Percentiles rank a stretch among this genome's conserved stretches.
Conservation (phyloP, 2,113 vertebrate genomes). For the Chaetodon auriga region DNA sequence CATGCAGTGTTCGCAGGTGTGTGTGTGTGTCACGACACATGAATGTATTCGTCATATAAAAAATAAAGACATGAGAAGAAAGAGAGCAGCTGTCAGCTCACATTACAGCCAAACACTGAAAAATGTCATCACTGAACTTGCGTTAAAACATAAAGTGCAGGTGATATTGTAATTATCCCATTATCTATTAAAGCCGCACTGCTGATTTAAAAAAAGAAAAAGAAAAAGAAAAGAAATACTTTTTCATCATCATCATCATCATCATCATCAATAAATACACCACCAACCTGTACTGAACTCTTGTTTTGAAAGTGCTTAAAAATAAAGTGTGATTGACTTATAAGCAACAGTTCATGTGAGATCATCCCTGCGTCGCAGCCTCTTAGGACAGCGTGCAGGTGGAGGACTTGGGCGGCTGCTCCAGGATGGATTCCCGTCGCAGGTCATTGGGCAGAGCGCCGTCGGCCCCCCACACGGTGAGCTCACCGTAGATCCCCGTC, state of each 20-base stretch:
- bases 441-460: slow-evolving; percentile 86
- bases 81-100: not conserved
- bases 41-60: not conserved
- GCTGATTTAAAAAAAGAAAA: not conserved
- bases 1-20: not conserved
- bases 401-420: slow-evolving; percentile 85
- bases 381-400: slow-evolving; percentile 85
- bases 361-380: not conserved
- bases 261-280: not conserved
- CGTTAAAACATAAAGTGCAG: not conserved
- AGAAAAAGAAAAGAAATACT: not conserved
- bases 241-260: not conserved
- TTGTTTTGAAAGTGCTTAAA: slow-evolving; percentile 9
- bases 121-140: no score
- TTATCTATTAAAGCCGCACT: slow-evolving; percentile 2
- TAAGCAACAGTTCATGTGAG: slow-evolving; percentile 1
- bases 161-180: not conserved
- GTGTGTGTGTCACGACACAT: not conserved
- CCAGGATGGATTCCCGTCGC: slow-evolving; percentile 79
- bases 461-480: slow-evolving; percentile 84
- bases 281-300: not conserved
- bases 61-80: not conserved
- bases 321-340: not conserved
- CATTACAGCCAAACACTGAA: not conserved
- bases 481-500: slow-evolving; percentile 86